Evolutionary conservation across 2,797 vertebrate species (phyloP), one percentile per base, ranked within the genome.

Genomic region (Monodelphis domestica): DNA sequence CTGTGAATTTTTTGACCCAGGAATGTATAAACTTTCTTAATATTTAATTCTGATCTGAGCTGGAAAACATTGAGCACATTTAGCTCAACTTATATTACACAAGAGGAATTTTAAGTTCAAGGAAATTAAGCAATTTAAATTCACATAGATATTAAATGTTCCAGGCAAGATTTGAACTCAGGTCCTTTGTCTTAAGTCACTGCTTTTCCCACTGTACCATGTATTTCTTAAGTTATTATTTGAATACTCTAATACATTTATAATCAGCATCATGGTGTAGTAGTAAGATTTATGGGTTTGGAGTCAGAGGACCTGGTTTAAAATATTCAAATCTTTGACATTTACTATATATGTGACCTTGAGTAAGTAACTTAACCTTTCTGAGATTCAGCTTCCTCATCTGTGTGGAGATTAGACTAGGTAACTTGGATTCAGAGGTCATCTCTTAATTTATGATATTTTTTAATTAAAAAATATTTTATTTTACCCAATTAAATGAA

Each of bases 1-100:
- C 33, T 38, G 63, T 38, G 15, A 38, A 70, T 70, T 70, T 70
- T 70, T 38, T 38, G 63, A 15, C 1, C 6, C 2, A 70, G 33
- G 59, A 63, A 63, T 5, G n/a, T 70, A 21, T 70, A 70, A 70
- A 21, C 7, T 70, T 70, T 21, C 63, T 38, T 38, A 70, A 70
- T 38, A 70, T 38, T 70, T 70, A 70, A 70, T 70, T 70, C n/a
- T 70, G 5, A 70, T 70, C 70, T 70, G 15, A 0, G 3, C 2
- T 52, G 93, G 91, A 96, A 93, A 10, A 78, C 38, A 45, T 54
- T 21, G 15, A 21, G n/a, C 15, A 70, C n/a, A 70, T 70, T 38
- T 70, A 70, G 38, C 63, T 70, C 15, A 70, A 70, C 38, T 70
- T n/a, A 38, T 70, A 28, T 38, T 21, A 24, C 15, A 38, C 6